Percentiles rank a stretch among this genome's conserved stretches.
These are phyloP conservation scores for Myodes glareolus DNA, from an alignment of 2,113 vertebrate species.

Conservation along the genomic window DNA sequence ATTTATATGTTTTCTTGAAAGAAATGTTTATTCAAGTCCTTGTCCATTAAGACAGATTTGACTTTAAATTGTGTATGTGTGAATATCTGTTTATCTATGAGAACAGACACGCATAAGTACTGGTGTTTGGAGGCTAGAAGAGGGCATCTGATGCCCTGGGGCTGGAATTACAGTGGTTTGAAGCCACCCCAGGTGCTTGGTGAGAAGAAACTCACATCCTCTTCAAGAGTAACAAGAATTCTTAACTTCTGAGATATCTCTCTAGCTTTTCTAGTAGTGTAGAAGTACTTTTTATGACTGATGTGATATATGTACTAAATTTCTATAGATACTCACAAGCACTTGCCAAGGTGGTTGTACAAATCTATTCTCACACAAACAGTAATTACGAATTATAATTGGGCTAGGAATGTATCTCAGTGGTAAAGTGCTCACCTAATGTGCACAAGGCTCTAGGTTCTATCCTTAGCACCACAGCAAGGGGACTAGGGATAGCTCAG, in stretches of 20 bases:
- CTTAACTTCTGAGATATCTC: not conserved
- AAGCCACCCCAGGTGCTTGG: not conserved
- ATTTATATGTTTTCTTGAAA: not conserved
- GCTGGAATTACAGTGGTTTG: not conserved
- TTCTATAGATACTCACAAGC: not conserved
- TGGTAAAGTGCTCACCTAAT: not conserved
- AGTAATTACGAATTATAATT: conserved; percentile 1
- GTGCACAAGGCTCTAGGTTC: not conserved
- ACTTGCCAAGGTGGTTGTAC: conserved; percentile 40
- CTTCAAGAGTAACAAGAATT: not conserved
- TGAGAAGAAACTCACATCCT: no score
- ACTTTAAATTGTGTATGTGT: not conserved
- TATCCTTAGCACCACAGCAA: not conserved
- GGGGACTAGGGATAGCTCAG: not conserved
- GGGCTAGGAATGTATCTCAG: not conserved
- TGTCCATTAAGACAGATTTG: not conserved
- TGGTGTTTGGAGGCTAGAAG: not conserved
- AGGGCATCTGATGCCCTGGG: not conserved
- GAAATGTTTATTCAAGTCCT: not conserved
- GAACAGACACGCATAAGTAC: not conserved
- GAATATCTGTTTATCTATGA: not conserved
- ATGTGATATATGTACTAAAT: not conserved
- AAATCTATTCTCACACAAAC: not conserved
- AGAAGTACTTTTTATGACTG: not conserved
- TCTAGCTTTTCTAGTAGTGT: not conserved